Conservation (phyloP, 2,113 vertebrate genomes). For the Mystacornis crossleyi region DNA sequence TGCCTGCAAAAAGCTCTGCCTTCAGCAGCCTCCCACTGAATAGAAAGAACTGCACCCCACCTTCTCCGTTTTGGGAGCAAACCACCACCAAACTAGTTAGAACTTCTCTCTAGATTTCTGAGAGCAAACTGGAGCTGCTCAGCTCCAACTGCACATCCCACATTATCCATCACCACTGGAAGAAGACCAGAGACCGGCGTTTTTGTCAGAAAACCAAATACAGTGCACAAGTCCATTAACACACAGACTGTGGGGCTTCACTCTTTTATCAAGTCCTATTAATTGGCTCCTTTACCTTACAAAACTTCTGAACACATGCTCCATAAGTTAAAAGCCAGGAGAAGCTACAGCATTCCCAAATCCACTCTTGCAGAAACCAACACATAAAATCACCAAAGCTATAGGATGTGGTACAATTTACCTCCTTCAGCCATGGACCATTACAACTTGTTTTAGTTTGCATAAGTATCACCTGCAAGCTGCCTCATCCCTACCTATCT, state of each 20-base stretch:
- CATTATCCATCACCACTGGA: neutral
- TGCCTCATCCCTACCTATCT: neutral
- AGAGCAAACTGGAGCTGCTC: neutral
- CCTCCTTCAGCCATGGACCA: neutral
- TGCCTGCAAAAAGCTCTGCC: neutral
- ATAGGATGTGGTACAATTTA: neutral
- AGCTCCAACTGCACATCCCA: neutral
- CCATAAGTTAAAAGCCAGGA: neutral
- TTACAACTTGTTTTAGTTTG: neutral
- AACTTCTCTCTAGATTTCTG: neutral
- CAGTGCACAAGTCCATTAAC: neutral
- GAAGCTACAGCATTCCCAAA: neutral
- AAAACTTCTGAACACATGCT: neutral
- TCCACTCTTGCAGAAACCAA: neutral
- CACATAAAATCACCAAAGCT: neutral
- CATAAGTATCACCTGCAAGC: neutral
- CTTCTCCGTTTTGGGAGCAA: neutral
- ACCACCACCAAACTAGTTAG: neutral
- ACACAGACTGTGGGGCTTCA: fast-evolving
- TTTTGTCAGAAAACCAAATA: neutral
- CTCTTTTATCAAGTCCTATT: neutral
- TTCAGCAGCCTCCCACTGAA: neutral
- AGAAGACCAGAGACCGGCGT: neutral
- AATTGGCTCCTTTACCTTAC: neutral
- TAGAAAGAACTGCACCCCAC: neutral